Conservation (phyloP, 2,797 vertebrate species). For the Tiaroga cobitis region DNA sequence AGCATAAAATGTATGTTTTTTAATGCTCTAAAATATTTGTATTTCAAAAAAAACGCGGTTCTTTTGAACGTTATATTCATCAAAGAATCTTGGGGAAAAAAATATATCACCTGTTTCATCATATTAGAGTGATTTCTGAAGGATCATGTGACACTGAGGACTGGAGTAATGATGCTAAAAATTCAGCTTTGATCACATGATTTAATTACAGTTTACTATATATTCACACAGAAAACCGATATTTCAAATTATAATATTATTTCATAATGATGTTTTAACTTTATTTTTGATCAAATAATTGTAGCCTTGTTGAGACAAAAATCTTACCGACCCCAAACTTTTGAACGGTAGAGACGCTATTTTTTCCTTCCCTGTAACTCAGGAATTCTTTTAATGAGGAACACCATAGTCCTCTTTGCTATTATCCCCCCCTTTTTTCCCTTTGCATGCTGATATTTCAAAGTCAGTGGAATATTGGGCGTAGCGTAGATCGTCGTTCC, state of each 20-base stretch:
- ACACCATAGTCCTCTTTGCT: slow-evolving; percentile 35
- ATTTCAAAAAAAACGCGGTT: neutral
- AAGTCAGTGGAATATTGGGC: slow-evolving; percentile 51
- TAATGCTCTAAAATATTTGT: neutral
- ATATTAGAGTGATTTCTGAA: neutral
- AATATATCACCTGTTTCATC: neutral
- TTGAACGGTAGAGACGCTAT: neutral
- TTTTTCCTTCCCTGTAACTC: neutral
- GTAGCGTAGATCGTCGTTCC: slow-evolving; percentile 53
- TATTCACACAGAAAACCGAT: neutral
- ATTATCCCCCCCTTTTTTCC: neutral
- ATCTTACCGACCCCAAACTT: neutral
- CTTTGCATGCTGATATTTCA: slow-evolving; percentile 45
- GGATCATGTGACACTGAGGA: neutral
- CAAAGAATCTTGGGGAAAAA: neutral
- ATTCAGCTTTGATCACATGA: neutral
- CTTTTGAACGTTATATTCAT: neutral
- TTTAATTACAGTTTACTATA: neutral
- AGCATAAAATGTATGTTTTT: too few relatives aligned
- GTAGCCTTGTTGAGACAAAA: neutral
- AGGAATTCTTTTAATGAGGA: slow-evolving; percentile 32
- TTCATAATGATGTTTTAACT: neutral
- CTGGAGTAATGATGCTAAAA: neutral
- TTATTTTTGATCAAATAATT: neutral
- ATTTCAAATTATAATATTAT: neutral